These are phyloP conservation scores for Clarias platycephalus DNA, from an alignment of 2,797 vertebrate species.

Conservation along the genomic window DNA sequence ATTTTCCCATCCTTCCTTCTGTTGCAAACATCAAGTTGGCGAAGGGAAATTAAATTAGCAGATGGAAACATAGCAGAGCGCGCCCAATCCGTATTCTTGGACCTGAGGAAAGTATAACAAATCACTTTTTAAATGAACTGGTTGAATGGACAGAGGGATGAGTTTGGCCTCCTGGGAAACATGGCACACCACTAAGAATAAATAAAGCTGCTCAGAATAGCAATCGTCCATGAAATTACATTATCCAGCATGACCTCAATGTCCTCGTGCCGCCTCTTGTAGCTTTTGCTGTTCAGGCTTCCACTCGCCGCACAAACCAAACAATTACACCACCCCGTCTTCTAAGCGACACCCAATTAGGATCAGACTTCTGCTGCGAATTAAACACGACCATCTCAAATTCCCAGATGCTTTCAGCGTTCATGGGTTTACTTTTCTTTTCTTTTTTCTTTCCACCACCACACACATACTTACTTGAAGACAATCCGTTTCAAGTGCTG, in stretches of 20 bases:
- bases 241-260: constrained; percentile 14
- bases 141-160: constrained; percentile 1
- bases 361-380: constrained; percentile 26
- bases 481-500: constrained; percentile 28
- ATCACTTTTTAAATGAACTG: constrained; percentile 27
- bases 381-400: constrained; percentile 10
- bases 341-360: constrained; percentile 27
- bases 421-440: background rate
- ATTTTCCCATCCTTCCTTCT: background rate
- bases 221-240: constrained; percentile 16
- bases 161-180: constrained; percentile 20
- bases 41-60: constrained; percentile 19
- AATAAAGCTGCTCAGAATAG: constrained; percentile 16
- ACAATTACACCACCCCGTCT: constrained; percentile 15
- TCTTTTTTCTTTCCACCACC: no score
- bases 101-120: constrained; percentile 10
- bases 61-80: background rate
- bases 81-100: constrained; percentile 1
- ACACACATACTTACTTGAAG: background rate
- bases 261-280: constrained; percentile 10
- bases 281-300: constrained; percentile 5
- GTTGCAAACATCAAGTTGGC: background rate
- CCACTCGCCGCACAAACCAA: constrained; percentile 12
- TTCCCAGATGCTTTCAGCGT: constrained; percentile 10
- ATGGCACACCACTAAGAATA: constrained; percentile 26